Percentiles rank a stretch among this genome's conserved stretches.
Evolutionary conservation across 2,888 invertebrate species (phyloP).

Genomic region (Lithosia quadra): DNA sequence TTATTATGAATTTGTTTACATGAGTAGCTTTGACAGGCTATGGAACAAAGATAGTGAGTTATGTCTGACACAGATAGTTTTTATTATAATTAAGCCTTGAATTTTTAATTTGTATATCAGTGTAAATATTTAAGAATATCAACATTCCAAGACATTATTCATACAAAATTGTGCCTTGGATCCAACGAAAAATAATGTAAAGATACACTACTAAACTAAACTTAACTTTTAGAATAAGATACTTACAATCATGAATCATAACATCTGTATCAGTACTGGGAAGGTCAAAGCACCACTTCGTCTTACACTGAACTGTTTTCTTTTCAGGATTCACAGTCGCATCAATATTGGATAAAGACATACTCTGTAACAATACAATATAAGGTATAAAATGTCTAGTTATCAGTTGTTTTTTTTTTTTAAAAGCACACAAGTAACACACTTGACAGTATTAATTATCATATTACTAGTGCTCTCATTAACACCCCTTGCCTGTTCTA

Average conservation of each 20-base stretch:
- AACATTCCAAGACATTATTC: not conserved
- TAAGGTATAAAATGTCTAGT: not conserved
- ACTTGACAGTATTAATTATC: too few relatives aligned
- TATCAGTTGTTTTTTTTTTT: not conserved
- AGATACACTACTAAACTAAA: too few relatives aligned
- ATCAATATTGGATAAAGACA: slow-evolving; percentile 29
- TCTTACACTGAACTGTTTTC: slow-evolving; percentile 40
- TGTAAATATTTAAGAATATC: too few relatives aligned
- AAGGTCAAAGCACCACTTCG: slow-evolving; percentile 68
- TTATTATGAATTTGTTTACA: too few relatives aligned
- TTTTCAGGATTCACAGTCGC: slow-evolving; percentile 30
- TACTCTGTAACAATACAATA: slow-evolving; percentile 37
- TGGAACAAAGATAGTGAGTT: not conserved
- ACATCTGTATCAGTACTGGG: slow-evolving; percentile 59
- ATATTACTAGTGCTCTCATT: not conserved
- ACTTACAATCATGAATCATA: slow-evolving; percentile 67
- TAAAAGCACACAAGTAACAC: too few relatives aligned
- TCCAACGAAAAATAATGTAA: not conserved
- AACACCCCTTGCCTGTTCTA: too few relatives aligned
- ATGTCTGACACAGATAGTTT: not conserved
- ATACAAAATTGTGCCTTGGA: not conserved
- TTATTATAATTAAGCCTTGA: not conserved
- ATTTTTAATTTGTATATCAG: not conserved
- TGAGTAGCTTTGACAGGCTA: not conserved
- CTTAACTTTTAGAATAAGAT: too few relatives aligned